Percentiles rank a stretch among this genome's conserved stretches.
Evolutionary conservation across 2,113 vertebrate species (phyloP).

Genomic region (Nycticorax nycticorax): DNA sequence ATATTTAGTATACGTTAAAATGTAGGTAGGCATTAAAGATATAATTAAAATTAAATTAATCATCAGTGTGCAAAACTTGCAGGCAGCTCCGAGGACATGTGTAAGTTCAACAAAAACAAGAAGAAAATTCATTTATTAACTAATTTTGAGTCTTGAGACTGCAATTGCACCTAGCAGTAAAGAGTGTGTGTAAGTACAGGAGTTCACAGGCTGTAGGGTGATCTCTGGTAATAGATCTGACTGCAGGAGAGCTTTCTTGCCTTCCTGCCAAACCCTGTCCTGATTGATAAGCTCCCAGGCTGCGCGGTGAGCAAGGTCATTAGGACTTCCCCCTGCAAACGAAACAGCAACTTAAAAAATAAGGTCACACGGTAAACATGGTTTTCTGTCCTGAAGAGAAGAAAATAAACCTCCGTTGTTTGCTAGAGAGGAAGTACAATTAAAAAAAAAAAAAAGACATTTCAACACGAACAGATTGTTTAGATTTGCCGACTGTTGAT

Average conservation of each 20-base stretch:
- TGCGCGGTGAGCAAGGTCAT: not conserved
- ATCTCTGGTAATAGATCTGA: slow-evolving; percentile 4
- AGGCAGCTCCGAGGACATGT: not conserved
- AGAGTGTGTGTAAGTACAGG: not conserved
- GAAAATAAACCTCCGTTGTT: slow-evolving; percentile 56
- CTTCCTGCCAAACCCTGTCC: slow-evolving; percentile 23
- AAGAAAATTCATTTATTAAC: not conserved
- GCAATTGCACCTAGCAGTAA: not conserved
- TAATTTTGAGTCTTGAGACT: not conserved
- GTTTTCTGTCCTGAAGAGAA: slow-evolving; percentile 41
- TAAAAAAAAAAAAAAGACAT: not conserved
- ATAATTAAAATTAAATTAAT: not conserved
- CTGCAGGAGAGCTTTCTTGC: not conserved
- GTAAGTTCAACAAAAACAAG: not conserved
- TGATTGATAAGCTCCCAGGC: slow-evolving; percentile 26
- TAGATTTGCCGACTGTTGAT: slow-evolving; percentile 31
- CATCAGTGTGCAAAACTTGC: not conserved
- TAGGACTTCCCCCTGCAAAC: slow-evolving; percentile 32
- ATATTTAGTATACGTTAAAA: not conserved
- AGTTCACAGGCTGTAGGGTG: not conserved
- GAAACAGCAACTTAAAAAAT: slow-evolving; percentile 33
- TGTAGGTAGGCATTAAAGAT: not conserved
- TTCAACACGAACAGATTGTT: slow-evolving; percentile 9
- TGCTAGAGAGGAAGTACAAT: slow-evolving; percentile 56
- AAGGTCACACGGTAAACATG: slow-evolving; percentile 30